phyloP scores from a whole-genome alignment of 2,888 invertebrate genomes.

The Brachylomia viminalis region DNA sequence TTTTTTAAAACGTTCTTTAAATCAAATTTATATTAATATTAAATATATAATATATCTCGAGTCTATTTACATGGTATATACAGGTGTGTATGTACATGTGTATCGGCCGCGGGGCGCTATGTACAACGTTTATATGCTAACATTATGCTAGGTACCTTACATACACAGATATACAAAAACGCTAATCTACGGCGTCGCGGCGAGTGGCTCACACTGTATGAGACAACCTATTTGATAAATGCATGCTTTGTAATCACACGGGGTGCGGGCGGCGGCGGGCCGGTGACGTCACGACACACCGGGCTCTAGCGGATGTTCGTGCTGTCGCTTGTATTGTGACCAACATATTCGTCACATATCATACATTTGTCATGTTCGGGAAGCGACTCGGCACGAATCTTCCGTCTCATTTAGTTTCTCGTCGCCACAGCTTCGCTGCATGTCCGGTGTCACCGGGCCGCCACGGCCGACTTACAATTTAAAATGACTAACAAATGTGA shows the following conservation, averaged over 20 bases:
- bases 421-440: background rate
- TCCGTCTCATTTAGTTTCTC: background rate
- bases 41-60: slow-evolving; percentile 86
- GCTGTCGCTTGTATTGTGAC: slow-evolving; percentile 18
- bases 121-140: slow-evolving; percentile 75
- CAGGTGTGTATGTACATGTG: slow-evolving; percentile 74
- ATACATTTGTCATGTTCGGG: slow-evolving; percentile 7
- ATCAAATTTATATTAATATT: slow-evolving; percentile 88
- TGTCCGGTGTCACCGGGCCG: background rate
- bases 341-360: slow-evolving; percentile 52
- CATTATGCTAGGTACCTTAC: slow-evolving; percentile 68
- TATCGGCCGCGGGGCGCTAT: slow-evolving; percentile 71
- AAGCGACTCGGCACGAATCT: background rate
- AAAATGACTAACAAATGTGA: slow-evolving; percentile 53
- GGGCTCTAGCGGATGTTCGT: background rate
- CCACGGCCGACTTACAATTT: slow-evolving; percentile 48
- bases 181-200: slow-evolving; percentile 56
- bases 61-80: slow-evolving; percentile 88
- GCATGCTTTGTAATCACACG: slow-evolving; percentile 45
- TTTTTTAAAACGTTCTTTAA: slow-evolving; percentile 88
- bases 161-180: slow-evolving; percentile 74
- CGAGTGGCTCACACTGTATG: slow-evolving; percentile 54
- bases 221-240: slow-evolving; percentile 63
- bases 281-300: slow-evolving; percentile 16
- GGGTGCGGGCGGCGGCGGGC: slow-evolving; percentile 16